Evolutionary conservation across 1,140 invertebrate genomes (phyloP).

Genomic region (Wasmannia auropunctata): DNA sequence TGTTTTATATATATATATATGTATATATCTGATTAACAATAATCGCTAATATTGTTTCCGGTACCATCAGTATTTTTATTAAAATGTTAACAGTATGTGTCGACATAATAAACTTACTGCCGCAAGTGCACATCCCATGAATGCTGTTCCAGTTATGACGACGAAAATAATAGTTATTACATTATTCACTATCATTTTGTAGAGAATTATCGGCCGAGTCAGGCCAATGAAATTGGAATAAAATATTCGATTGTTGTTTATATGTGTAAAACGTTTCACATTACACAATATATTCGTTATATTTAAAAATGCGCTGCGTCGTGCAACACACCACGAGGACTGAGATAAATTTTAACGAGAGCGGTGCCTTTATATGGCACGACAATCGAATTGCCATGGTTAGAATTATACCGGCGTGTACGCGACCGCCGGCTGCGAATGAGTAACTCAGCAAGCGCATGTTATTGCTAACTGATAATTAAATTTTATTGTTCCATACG

Average conservation of each 20-base stretch:
- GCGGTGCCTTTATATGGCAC: conserved; percentile 61
- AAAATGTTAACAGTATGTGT: not conserved
- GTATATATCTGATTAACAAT: not conserved
- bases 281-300: conserved; percentile 42
- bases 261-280: conserved; percentile 26
- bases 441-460: conserved; percentile 49
- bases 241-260: conserved; percentile 5
- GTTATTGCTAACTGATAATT: conserved; percentile 71
- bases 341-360: conserved; percentile 46
- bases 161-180: conserved; percentile 7
- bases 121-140: conserved; percentile 28
- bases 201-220: conserved; percentile 8
- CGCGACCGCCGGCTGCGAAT: conserved; percentile 23
- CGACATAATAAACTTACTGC: conserved; percentile 31
- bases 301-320: not conserved
- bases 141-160: conserved; percentile 22
- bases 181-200: conserved; percentile 40
- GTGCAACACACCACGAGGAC: conserved; percentile 17
- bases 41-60: not conserved
- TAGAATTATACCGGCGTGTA: conserved; percentile 52
- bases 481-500: conserved; percentile 64
- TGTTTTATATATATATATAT: too few relatives aligned
- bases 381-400: conserved; percentile 50
- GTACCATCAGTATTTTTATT: not conserved
- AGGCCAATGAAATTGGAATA: not conserved